Percentiles rank a stretch among this genome's conserved stretches.
Conservation (phyloP, 1,140 invertebrate species). For the Littorina saxatilis region DNA sequence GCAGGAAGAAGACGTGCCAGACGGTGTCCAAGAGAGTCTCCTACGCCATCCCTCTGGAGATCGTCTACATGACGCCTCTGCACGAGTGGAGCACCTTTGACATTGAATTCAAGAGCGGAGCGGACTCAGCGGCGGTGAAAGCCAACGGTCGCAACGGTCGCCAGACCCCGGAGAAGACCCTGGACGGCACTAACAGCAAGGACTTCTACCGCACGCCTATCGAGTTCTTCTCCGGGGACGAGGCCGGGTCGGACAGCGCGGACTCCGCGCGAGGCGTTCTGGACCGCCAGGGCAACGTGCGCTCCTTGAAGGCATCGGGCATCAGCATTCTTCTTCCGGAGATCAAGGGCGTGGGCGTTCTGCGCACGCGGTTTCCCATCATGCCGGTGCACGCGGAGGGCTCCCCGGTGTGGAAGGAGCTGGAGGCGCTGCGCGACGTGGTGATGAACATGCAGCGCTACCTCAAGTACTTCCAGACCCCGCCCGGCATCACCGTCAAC, state of each 20-base stretch:
- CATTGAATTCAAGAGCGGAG: constrained; percentile 40
- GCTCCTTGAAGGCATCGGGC: constrained; percentile 52
- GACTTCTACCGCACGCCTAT: constrained; percentile 55
- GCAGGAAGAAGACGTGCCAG: constrained; percentile 36
- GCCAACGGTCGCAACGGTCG: constrained; percentile 33
- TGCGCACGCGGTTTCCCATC: constrained; percentile 64
- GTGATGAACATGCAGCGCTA: constrained; percentile 52
- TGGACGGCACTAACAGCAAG: constrained; percentile 51
- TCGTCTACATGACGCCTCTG: constrained; percentile 66
- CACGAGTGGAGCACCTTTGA: constrained; percentile 65
- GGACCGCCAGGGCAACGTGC: constrained; percentile 26
- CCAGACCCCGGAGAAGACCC: constrained; percentile 39
- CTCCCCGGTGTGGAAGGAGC: constrained; percentile 57
- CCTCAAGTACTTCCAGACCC: constrained; percentile 40
- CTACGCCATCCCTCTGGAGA: constrained; percentile 66
- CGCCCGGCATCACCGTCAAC: constrained; percentile 40
- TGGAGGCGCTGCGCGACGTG: constrained; percentile 63
- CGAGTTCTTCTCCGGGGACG: constrained; percentile 55
- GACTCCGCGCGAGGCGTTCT: constrained; percentile 18
- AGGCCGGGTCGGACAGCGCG: constrained; percentile 22
- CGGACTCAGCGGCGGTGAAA: background rate
- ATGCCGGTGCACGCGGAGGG: constrained; percentile 62
- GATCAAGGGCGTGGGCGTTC: constrained; percentile 53
- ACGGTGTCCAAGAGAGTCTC: constrained; percentile 42
- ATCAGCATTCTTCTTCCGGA: constrained; percentile 52